Evolutionary conservation across 2,113 vertebrate species (phyloP).

Genomic region (Eurystomus gularis): DNA sequence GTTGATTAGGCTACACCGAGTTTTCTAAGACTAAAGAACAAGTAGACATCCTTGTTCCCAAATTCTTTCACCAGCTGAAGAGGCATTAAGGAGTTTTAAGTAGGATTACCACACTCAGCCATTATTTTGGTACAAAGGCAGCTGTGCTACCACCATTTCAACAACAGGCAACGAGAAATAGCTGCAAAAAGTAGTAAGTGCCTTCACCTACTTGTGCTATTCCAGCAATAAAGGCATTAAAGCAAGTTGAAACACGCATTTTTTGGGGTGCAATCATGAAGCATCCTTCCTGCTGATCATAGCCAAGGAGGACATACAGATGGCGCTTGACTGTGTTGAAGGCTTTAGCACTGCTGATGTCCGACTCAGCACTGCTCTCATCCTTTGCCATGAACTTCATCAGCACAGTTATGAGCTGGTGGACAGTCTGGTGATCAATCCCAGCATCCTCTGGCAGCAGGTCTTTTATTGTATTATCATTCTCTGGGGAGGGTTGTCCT

Average conservation of each 20-base stretch:
- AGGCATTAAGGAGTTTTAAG: not conserved
- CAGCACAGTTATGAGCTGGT: constrained; percentile 95
- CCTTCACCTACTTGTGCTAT: constrained; percentile 87
- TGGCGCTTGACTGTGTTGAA: constrained; percentile 98
- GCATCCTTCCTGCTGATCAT: constrained; percentile 96
- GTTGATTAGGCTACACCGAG: not conserved
- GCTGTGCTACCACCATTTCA: not conserved
- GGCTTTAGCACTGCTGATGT: constrained; percentile 95
- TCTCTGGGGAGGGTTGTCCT: constrained; percentile 89
- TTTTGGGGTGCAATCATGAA: constrained; percentile 99
- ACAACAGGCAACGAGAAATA: not conserved
- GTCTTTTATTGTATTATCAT: constrained; percentile 90
- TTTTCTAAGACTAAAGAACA: not conserved
- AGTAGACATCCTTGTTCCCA: not conserved
- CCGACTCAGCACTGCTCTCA: constrained; percentile 90
- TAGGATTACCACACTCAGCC: not conserved
- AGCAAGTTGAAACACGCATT: constrained; percentile 96
- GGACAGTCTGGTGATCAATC: constrained; percentile 97
- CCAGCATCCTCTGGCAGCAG: constrained; percentile 93
- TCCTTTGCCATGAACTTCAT: constrained; percentile 99
- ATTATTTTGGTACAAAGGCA: not conserved
- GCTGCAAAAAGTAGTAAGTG: not conserved
- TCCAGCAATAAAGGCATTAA: constrained; percentile 97
- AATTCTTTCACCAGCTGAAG: not conserved
- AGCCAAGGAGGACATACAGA: constrained; percentile 92